Evolutionary conservation across 2,113 vertebrate genomes (phyloP), one percentile per base, ranked within the genome.

Genomic region (Panthera leo): DNA sequence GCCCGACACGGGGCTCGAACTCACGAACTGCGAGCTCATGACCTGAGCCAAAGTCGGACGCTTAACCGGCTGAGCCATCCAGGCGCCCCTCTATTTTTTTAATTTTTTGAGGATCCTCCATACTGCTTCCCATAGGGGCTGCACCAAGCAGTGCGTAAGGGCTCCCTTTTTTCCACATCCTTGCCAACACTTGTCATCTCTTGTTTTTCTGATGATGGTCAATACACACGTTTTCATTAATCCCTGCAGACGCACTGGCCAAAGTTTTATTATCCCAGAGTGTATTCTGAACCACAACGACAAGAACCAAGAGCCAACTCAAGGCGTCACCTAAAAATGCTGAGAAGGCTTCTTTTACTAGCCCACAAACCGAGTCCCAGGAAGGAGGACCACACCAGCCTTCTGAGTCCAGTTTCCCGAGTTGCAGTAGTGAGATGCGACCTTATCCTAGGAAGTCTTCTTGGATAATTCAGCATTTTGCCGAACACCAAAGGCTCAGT

Each of bases 401-500:
- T 78, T 45, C 39, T 1, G 4, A 61, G 85, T 10, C n/a, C 5
- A 6, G 18, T 39, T 61, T 65, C 45, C 2, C 10, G 25, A 51
- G 51, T 2, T 29, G 0, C 19, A 0, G 6, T 5, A 2, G 12
- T 19, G 67, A 88, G 29, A 39, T 36, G 13, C 2, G 0, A 3
- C 70, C 88, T 61, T 58, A 76, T 12, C 11, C n/a, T 39, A 89
- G 55, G 39, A 58, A 45, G 21, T 34, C 48, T 11, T 97, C 71
- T 91, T 92, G 67, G 53, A 79, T 82, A 89, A 96, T 91, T 92
- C 79, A 78, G 12, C 15, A 3, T 97, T 96, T 75, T 80, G 79
- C 96, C 95, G 97, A 95, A 95, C 85, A 79, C 65, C 91, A 93
- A 98, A 97, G 98, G 91, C 39, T 42, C 85, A 82, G 70, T 97